Evolutionary conservation across 1,140 invertebrate genomes (phyloP).

Genomic region (Bombus sibiricus): DNA sequence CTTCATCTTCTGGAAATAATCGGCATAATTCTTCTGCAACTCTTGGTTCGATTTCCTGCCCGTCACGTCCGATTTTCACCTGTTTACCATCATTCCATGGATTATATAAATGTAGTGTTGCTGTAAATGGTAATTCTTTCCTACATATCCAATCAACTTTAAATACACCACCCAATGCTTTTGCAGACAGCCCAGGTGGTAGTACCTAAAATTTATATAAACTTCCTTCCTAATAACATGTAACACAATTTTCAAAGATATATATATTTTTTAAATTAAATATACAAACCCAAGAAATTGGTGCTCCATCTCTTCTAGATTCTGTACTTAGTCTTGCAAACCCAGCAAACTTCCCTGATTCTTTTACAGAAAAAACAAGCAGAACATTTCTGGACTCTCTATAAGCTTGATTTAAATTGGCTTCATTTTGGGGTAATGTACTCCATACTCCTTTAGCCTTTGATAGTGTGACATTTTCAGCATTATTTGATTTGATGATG

Average conservation of each 20-base stretch:
- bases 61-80: constrained; percentile 99
- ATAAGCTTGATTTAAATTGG: constrained; percentile 97
- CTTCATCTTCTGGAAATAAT: constrained; percentile 96
- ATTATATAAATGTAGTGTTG: constrained; percentile 97
- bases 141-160: constrained; percentile 98
- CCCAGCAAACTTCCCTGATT: constrained; percentile 96
- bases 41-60: constrained; percentile 98
- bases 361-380: constrained; percentile 98
- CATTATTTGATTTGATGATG: constrained; percentile 98
- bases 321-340: constrained; percentile 95
- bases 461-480: constrained; percentile 96
- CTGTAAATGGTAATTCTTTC: constrained; percentile 96
- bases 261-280: background rate
- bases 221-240: background rate
- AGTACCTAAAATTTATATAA: constrained; percentile 81
- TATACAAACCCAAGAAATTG: constrained; percentile 93
- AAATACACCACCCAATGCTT: constrained; percentile 97
- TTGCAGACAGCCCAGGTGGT: constrained; percentile 95
- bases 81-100: constrained; percentile 99
- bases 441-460: constrained; percentile 99
- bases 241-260: background rate
- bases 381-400: constrained; percentile 96
- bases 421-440: constrained; percentile 98
- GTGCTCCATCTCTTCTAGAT: constrained; percentile 93
- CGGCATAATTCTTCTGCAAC: constrained; percentile 97